phyloP scores from a whole-genome alignment of 2,797 vertebrate genomes.

The Diplodus puntazzo region DNA sequence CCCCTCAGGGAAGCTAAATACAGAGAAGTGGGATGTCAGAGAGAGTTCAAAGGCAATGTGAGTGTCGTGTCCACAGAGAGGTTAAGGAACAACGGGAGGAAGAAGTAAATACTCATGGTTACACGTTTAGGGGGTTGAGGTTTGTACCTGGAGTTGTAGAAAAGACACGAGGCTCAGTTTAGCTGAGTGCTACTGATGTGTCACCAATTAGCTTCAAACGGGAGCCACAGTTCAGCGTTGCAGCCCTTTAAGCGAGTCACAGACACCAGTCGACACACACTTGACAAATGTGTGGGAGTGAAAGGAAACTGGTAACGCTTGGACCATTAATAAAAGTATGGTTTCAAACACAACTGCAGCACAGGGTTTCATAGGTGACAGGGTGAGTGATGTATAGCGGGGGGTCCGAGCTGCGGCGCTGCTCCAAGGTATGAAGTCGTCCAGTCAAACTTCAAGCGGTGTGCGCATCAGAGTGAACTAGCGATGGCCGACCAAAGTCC shows the following conservation, averaged over 20 bases:
- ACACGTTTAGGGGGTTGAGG: constrained; percentile 15
- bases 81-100: neutral
- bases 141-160: neutral
- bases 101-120: constrained; percentile 6
- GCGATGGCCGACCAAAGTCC: constrained; percentile 44
- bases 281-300: constrained; percentile 38
- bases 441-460: constrained; percentile 23
- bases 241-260: constrained; percentile 31
- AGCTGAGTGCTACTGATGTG: constrained; percentile 5
- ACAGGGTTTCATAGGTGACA: constrained; percentile 6
- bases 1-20: constrained; percentile 68
- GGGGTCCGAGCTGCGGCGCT: constrained; percentile 10
- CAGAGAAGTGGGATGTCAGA: constrained; percentile 53
- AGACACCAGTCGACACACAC: constrained; percentile 18
- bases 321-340: constrained; percentile 21
- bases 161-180: constrained; percentile 2
- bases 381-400: constrained; percentile 20
- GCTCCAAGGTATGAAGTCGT: neutral
- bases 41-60: constrained; percentile 64
- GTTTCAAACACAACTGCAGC: constrained; percentile 29
- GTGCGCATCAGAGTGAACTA: constrained; percentile 12
- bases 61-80: constrained; percentile 20
- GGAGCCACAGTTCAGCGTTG: constrained; percentile 26
- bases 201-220: constrained; percentile 48
- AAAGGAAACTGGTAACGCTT: constrained; percentile 7